These are phyloP conservation scores for Borostomias antarcticus DNA, from an alignment of 2,797 vertebrate species.

Conservation along the genomic window DNA sequence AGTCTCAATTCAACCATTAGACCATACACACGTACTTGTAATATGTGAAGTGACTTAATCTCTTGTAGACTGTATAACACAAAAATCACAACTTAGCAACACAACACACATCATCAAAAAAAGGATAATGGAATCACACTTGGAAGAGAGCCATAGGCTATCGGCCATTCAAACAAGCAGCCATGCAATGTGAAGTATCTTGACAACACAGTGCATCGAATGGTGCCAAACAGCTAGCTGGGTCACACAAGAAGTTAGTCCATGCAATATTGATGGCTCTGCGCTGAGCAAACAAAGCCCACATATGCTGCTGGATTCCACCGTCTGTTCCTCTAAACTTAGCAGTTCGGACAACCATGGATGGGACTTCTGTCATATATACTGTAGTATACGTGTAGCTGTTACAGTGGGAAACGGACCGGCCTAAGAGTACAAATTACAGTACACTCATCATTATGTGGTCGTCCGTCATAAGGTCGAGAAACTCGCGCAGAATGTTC, in stretches of 20 bases:
- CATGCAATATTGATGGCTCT: constrained; percentile 53
- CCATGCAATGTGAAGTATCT: constrained; percentile 3
- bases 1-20: too few relatives aligned
- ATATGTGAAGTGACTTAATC: too few relatives aligned
- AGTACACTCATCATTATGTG: too few relatives aligned
- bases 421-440: too few relatives aligned
- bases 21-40: too few relatives aligned
- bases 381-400: background rate
- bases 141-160: background rate
- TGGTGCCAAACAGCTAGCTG: constrained; percentile 25
- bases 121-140: too few relatives aligned
- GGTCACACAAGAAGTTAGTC: constrained; percentile 25
- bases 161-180: background rate
- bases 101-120: background rate
- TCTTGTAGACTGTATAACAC: too few relatives aligned
- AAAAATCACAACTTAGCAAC: background rate
- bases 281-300: constrained; percentile 22
- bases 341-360: too few relatives aligned
- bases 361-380: too few relatives aligned
- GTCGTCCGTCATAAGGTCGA: too few relatives aligned
- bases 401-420: background rate
- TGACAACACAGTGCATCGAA: constrained; percentile 21
- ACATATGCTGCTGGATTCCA: background rate
- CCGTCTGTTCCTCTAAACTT: background rate
- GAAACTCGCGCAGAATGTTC: too few relatives aligned